These are phyloP conservation scores for Anas georgica DNA, from an alignment of 2,797 vertebrate species.

Conservation along the genomic window DNA sequence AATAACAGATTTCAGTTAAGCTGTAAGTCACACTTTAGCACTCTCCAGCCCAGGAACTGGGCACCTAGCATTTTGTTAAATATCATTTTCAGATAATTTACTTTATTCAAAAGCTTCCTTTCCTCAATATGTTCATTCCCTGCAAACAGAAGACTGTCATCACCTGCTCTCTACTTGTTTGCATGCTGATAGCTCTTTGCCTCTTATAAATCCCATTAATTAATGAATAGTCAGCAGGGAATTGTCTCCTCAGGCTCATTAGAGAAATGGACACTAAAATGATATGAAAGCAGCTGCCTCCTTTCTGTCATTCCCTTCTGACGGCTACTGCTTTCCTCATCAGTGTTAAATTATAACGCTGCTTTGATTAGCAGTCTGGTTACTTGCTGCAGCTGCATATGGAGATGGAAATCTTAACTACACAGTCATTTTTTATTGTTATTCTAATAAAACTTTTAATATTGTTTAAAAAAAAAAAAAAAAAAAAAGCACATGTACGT, in stretches of 20 bases:
- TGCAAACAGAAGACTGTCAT: neutral
- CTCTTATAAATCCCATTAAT: conserved; percentile 60
- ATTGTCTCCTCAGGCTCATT: conserved; percentile 55
- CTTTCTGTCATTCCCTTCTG: conserved; percentile 41
- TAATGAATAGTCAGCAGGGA: conserved; percentile 64
- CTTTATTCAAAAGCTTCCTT: neutral
- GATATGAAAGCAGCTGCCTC: conserved; percentile 52
- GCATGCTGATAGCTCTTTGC: conserved; percentile 34
- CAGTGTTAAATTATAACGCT: conserved; percentile 52
- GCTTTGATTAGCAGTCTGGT: conserved; percentile 47
- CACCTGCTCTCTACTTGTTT: conserved; percentile 46
- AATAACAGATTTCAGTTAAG: neutral
- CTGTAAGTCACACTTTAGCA: neutral
- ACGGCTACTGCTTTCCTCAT: conserved; percentile 26
- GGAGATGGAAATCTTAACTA: conserved; percentile 50
- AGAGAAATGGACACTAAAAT: conserved; percentile 58
- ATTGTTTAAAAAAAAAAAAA: neutral
- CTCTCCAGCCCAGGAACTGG: neutral
- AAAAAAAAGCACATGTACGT: neutral
- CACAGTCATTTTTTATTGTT: conserved; percentile 52
- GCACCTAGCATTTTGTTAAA: neutral
- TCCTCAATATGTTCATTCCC: neutral
- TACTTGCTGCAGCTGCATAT: conserved; percentile 53
- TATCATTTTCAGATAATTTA: neutral
- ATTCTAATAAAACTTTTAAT: conserved; percentile 52